phyloP scores from a whole-genome alignment of 2,888 invertebrate genomes.

The Diaperis boleti region DNA sequence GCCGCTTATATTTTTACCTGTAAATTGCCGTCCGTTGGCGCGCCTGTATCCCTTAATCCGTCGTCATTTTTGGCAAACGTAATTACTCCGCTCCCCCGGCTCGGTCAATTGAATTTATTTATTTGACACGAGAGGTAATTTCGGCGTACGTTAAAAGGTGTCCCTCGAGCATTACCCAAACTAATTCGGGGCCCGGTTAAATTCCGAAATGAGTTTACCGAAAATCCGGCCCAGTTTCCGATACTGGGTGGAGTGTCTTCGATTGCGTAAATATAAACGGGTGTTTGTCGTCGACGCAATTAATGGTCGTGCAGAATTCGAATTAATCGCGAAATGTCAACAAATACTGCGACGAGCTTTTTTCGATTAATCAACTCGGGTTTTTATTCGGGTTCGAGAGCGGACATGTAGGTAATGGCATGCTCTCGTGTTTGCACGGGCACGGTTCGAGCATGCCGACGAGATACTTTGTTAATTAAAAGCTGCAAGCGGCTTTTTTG shows the following conservation, averaged over 20 bases:
- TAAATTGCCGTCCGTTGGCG: too few relatives aligned
- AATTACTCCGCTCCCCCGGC: slow-evolving; percentile 21
- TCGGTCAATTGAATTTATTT: slow-evolving; percentile 49
- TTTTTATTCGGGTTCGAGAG: too few relatives aligned
- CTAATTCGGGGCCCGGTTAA: slow-evolving; percentile 32
- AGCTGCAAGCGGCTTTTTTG: too few relatives aligned
- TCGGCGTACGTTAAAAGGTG: slow-evolving; percentile 34
- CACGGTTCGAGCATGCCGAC: too few relatives aligned
- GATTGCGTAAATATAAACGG: too few relatives aligned
- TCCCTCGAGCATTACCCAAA: slow-evolving; percentile 36
- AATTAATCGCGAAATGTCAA: slow-evolving; percentile 31
- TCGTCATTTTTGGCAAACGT: slow-evolving; percentile 14
- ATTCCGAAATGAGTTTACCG: slow-evolving; percentile 34
- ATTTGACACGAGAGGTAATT: slow-evolving; percentile 47
- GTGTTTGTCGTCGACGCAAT: slow-evolving; percentile 25
- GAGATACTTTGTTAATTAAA: too few relatives aligned
- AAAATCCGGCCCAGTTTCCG: slow-evolving; percentile 18
- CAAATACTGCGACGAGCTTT: slow-evolving; percentile 8
- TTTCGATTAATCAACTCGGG: slow-evolving; percentile 25
- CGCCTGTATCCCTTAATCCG: too few relatives aligned
- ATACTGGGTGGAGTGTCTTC: slow-evolving; percentile 6
- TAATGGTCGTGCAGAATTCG: slow-evolving; percentile 19
- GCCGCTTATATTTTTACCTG: too few relatives aligned
- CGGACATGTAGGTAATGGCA: too few relatives aligned
- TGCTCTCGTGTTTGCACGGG: too few relatives aligned